phyloP scores from a whole-genome alignment of 1,140 invertebrate genomes.

The Drosophila serrata region DNA sequence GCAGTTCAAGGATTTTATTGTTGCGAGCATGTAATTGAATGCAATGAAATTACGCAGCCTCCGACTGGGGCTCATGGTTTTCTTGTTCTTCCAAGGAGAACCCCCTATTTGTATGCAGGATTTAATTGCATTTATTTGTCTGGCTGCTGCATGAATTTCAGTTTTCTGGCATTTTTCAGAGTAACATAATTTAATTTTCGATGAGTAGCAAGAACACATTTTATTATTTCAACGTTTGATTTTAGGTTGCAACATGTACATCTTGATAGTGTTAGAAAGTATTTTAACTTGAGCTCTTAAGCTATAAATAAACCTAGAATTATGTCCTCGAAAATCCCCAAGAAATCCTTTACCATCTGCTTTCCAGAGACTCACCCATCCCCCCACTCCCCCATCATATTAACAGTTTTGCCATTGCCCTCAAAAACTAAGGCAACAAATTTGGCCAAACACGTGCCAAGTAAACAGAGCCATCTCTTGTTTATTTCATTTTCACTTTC shows the following conservation, averaged over 20 bases:
- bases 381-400: background rate
- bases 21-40: conserved; percentile 78
- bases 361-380: background rate
- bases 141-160: conserved; percentile 25
- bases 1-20: conserved; percentile 80
- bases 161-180: conserved; percentile 10
- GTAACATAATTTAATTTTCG: background rate
- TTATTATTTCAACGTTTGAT: background rate
- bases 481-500: conserved; percentile 54
- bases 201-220: background rate
- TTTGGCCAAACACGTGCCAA: conserved; percentile 50
- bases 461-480: conserved; percentile 33
- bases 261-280: too few species aligned
- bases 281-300: background rate
- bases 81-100: background rate
- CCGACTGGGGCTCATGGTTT: conserved; percentile 1
- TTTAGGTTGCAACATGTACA: background rate
- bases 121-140: conserved; percentile 72
- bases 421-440: conserved; percentile 39
- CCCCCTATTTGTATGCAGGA: conserved; percentile 45
- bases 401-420: conserved; percentile 5
- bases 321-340: background rate
- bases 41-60: conserved; percentile 65
- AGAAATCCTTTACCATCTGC: conserved; percentile 1
- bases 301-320: too few species aligned